phyloP scores from a whole-genome alignment of 2,888 invertebrate genomes.

The Aleiodes leptofemur region DNA sequence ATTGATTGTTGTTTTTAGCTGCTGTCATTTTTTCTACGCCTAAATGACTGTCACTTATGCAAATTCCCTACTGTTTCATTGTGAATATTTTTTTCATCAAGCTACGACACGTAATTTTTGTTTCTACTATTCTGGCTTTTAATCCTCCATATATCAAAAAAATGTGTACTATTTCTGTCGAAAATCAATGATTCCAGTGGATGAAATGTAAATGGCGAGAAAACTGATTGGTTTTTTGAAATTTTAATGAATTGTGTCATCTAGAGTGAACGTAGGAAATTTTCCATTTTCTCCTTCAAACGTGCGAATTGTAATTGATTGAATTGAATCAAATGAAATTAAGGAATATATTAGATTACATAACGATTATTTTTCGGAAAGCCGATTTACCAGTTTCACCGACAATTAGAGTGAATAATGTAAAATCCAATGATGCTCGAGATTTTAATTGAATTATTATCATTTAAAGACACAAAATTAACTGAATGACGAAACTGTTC shows the following conservation, averaged over 20 bases:
- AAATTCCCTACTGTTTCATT: too few relatives aligned
- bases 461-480: background rate
- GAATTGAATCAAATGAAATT: slow-evolving; percentile 6
- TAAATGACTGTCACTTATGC: too few relatives aligned
- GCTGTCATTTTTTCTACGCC: too few relatives aligned
- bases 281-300: background rate
- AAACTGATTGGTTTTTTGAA: slow-evolving; percentile 19
- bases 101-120: slow-evolving; percentile 29
- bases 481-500: background rate
- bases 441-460: slow-evolving; percentile 5
- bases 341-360: slow-evolving; percentile 4
- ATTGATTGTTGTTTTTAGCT: too few relatives aligned
- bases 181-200: slow-evolving; percentile 13
- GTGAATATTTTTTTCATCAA: slow-evolving; percentile 11
- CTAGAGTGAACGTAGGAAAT: background rate
- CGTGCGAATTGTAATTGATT: slow-evolving; percentile 3
- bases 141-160: slow-evolving; percentile 7
- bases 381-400: background rate
- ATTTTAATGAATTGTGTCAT: slow-evolving; percentile 20
- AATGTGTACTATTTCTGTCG: slow-evolving; percentile 8
- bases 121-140: background rate
- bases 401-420: slow-evolving; percentile 12
- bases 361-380: slow-evolving; percentile 5
- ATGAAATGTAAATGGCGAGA: slow-evolving; percentile 3
- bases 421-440: slow-evolving; percentile 24